phyloP scores from a whole-genome alignment of 2,888 invertebrate species.

The Pseudococcus viburni region DNA sequence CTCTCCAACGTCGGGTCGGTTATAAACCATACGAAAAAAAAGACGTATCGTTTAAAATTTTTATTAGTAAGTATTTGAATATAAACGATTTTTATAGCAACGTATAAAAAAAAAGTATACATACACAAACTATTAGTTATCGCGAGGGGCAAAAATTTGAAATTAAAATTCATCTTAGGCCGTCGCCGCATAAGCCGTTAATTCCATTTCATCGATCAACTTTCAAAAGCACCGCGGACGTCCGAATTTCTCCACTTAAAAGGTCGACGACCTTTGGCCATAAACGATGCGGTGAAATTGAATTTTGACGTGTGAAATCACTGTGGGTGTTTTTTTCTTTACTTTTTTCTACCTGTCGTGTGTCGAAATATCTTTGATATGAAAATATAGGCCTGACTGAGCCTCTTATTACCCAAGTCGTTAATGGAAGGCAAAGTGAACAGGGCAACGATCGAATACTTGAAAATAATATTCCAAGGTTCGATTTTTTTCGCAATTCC shows the following conservation, averaged over 20 bases:
- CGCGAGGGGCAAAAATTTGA: not conserved
- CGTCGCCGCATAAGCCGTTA: not conserved
- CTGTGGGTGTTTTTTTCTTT: not conserved
- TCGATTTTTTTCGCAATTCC: not conserved
- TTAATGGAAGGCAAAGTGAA: not conserved
- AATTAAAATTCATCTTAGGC: not conserved
- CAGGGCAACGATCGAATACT: not conserved
- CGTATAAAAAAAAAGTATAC: not conserved
- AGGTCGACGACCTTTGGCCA: not conserved
- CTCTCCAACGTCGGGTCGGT: too few relatives aligned
- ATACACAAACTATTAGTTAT: not conserved
- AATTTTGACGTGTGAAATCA: not conserved
- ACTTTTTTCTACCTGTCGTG: not conserved
- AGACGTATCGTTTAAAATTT: conserved; percentile 7
- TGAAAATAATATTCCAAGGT: not conserved
- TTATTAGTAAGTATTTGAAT: conserved; percentile 6
- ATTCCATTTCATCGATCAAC: conserved; percentile 32
- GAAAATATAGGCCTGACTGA: not conserved
- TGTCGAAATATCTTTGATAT: not conserved
- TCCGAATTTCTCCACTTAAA: not conserved
- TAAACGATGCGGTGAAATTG: not conserved
- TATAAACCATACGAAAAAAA: not conserved
- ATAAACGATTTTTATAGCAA: conserved; percentile 1
- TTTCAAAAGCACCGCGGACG: not conserved
- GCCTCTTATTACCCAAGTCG: not conserved